Percentiles rank a stretch among this genome's conserved stretches.
These are phyloP conservation scores for Amblyteles armatorius DNA, from an alignment of 2,888 invertebrate genomes.

Conservation along the genomic window DNA sequence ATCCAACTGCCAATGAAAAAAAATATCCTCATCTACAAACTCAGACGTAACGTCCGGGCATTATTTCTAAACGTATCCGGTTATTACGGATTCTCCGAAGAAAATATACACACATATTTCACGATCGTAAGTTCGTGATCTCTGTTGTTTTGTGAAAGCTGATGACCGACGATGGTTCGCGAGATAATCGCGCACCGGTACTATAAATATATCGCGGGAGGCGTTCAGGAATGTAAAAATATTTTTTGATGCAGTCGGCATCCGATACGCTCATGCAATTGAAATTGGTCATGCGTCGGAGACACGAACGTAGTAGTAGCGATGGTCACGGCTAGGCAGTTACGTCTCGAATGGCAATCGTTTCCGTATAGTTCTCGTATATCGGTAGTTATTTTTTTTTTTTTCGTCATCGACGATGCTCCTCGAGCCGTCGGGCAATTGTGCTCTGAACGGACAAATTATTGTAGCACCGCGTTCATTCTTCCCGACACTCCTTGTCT, in stretches of 20 bases:
- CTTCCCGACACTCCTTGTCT: background rate
- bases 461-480: slow-evolving; percentile 33
- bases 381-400: slow-evolving; percentile 19
- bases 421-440: slow-evolving; percentile 32
- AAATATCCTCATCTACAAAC: no score
- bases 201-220: slow-evolving; percentile 37
- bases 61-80: no score
- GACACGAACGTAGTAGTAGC: slow-evolving; percentile 1
- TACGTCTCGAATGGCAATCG: slow-evolving; percentile 62
- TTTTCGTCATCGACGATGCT: background rate
- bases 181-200: slow-evolving; percentile 24
- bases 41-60: no score
- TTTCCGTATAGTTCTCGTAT: slow-evolving; percentile 32
- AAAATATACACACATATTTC: no score
- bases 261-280: slow-evolving; percentile 56
- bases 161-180: slow-evolving; percentile 18
- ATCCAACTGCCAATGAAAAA: background rate
- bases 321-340: slow-evolving; percentile 11
- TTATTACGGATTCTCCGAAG: no score
- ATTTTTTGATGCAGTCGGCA: slow-evolving; percentile 57
- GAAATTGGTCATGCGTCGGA: slow-evolving; percentile 58
- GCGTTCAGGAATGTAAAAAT: slow-evolving; percentile 58
- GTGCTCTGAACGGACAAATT: slow-evolving; percentile 43
- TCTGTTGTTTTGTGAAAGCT: slow-evolving; percentile 19
- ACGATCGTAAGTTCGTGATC: no score